These are phyloP conservation scores for Bimastos eiseni DNA, from an alignment of 2,888 invertebrate species.

Conservation along the genomic window DNA sequence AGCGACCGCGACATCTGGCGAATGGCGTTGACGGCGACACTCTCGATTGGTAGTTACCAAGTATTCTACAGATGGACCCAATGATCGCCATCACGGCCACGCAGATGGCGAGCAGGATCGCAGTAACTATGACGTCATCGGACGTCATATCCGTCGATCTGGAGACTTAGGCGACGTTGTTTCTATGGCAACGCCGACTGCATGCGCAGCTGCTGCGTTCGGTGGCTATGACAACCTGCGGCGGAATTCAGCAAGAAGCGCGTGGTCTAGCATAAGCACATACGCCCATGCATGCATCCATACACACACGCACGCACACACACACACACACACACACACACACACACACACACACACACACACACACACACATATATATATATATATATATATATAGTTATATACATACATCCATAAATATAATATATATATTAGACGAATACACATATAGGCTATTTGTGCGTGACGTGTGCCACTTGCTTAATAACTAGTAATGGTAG, in stretches of 20 bases:
- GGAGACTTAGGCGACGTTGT: background rate
- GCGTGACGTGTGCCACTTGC: too few relatives aligned
- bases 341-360: background rate
- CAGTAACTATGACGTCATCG: slow-evolving; percentile 46
- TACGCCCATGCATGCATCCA: background rate
- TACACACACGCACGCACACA: background rate
- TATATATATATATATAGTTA: background rate
- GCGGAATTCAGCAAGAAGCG: background rate
- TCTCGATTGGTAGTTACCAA: slow-evolving; percentile 33
- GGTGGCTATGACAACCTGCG: background rate
- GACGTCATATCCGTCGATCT: slow-evolving; percentile 18
- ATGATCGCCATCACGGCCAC: slow-evolving; percentile 38
- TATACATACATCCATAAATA: too few relatives aligned
- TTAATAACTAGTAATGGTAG: too few relatives aligned
- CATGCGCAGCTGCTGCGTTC: background rate
- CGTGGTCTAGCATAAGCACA: too few relatives aligned
- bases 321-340: background rate
- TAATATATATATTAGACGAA: too few relatives aligned
- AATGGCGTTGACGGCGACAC: background rate
- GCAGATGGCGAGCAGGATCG: slow-evolving; percentile 46
- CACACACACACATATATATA: background rate
- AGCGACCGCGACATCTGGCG: background rate
- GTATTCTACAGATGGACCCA: slow-evolving; percentile 36
- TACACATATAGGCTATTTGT: too few relatives aligned
- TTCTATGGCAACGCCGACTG: background rate